Base-by-base conservation (phyloP, 2,888 invertebrate species). In the Ophion obscuratus region DNA sequence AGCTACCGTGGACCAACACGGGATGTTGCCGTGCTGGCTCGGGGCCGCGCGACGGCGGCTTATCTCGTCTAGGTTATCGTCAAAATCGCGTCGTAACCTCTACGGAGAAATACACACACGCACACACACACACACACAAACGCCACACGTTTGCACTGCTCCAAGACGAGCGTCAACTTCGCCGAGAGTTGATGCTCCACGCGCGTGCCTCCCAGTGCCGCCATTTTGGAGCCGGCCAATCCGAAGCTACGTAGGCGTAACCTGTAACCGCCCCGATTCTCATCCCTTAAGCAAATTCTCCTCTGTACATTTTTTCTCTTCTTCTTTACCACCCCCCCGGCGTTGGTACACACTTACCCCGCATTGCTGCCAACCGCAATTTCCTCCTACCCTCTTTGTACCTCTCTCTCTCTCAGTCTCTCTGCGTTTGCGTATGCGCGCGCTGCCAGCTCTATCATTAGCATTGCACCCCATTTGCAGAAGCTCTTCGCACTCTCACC, bases 381-480 rank as follows among this genome's bases (percentile, higher is more conserved):
- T 70, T 70, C 11, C 70, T 62, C 61, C 47, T 47, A 11, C 11
- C 47, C 47, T 14, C 47, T 14, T 47, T 47, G 11, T 17, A 47
- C 47, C 24, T 68, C 67, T 70, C 61, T 47, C 74, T 27, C 66
- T 64, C 10, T 36, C 31, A 20, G 7, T 14, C 14, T 44, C 40
- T 68, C 24, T 64, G 59, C 57, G 10, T 67, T 44, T 68, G 75
- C 31, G 47, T 70, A 27, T 40, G 75, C 74, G 68, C 75, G 47
- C 61, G 24, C 62, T 73, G 73, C 53, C 53, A 1, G 68, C 73
- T 74, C 70, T 83, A 89, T 92, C 92, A 92, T 92, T 92, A 92
- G 92, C 92, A 92, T 92, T 90, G 90, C 90, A 88, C 89, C 90
- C 91, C 89, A 89, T 92, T 87, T 85, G 81, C 70, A 73, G 81